Base-by-base conservation (phyloP, 2,113 vertebrate species). In the Ailurus styani region DNA sequence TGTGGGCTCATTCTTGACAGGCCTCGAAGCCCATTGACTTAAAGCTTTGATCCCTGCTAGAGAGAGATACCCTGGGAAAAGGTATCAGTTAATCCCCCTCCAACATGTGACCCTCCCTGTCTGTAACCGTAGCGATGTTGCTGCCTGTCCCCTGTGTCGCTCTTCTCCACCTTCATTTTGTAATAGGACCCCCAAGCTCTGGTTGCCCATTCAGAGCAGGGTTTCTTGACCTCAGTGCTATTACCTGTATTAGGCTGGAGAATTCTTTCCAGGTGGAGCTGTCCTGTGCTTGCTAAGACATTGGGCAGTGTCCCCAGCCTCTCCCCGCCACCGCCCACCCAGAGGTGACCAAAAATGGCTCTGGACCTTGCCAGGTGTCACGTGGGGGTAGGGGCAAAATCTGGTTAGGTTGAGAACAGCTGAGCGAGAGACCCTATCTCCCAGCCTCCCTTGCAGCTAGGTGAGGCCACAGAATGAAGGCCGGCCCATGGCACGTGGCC, bases 1-100 rank as follows among this genome's bases (percentile, higher is more conserved):
- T 93, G 72, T 73, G 87, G 47, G 29, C 68, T 97, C 79, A 93
- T 87, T 90, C 94, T 95, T 85, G n/a, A 78, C 78, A 92, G 97
- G 94, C 87, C 84, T 40, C 3, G 3, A 75, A 97, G 84, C 81
- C 87, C 87, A 50, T 40, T 50, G 95, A 78, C 75, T 90, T 91
- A 96, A 93, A 90, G 87, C 75, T 97, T 97, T 97, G 95, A 97
- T 97, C 97, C 95, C 95, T 79, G 91, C 79, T 62, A 62, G 64
- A 73, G 88, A 93, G 83, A 92, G 57, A 91, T 12, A 57, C 29
- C 86, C 95, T 97, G 93, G 79, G 93, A 92, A 97, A 94, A 95
- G 55, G 21, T n/a, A 77, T 4, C 31, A 23, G 27, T 72, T 96
- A 96, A 97, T 90, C 91, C 45, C 79, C 64, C 34, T 37, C 18